Conservation (phyloP, 2,113 vertebrate species). For the Podilymbus podiceps region DNA sequence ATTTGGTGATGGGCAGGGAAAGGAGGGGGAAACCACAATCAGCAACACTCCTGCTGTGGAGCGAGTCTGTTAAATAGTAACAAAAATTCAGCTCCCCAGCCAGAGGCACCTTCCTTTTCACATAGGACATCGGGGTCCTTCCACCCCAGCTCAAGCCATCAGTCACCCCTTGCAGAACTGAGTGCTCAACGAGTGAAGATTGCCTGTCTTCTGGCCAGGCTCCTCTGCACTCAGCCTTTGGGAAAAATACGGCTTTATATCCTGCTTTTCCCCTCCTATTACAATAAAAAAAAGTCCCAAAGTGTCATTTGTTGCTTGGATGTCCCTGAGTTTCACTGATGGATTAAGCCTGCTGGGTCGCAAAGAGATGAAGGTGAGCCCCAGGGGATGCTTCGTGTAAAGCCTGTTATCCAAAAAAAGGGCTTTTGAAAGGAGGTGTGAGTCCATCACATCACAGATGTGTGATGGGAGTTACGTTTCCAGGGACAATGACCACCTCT, state of each 20-base stretch:
- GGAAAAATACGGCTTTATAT: not conserved
- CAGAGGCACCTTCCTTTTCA: not conserved
- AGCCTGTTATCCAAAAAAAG: not conserved
- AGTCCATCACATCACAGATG: not conserved
- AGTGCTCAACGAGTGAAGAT: not conserved
- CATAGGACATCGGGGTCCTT: not conserved
- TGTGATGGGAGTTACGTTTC: not conserved
- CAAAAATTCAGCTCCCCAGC: not conserved
- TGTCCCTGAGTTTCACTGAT: not conserved
- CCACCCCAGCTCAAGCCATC: not conserved
- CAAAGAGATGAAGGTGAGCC: not conserved
- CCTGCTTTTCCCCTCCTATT: too few species aligned
- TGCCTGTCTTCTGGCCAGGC: not conserved
- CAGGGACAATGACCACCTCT: not conserved
- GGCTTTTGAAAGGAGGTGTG: not conserved
- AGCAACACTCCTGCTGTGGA: rapidly evolving
- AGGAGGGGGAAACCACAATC: not conserved
- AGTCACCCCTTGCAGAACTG: not conserved
- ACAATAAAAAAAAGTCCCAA: not conserved
- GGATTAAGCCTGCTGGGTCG: not conserved
- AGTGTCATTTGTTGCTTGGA: not conserved
- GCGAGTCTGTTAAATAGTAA: rapidly evolving
- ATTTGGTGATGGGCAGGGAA: not conserved
- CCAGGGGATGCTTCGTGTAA: not conserved
- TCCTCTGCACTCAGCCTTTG: not conserved